Evolutionary conservation across 2,113 vertebrate genomes (phyloP).

Genomic region (Lamprologus callipterus): DNA sequence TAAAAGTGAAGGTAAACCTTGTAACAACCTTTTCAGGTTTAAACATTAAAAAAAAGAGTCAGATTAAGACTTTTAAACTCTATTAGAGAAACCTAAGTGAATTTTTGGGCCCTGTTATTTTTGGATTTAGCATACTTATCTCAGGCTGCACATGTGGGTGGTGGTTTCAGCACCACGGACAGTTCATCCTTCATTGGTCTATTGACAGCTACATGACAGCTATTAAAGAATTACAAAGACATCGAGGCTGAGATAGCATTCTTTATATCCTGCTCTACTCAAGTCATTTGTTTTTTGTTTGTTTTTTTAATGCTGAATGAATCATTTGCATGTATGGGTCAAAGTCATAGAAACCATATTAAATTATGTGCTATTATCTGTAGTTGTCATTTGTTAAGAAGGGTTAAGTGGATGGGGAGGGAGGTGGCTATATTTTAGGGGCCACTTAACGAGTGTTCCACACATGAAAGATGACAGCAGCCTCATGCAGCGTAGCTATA

Average conservation of each 20-base stretch:
- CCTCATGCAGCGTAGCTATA: not conserved
- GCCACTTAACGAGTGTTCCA: not conserved
- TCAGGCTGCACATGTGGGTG: slow-evolving; percentile 3
- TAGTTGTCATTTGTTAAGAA: not conserved
- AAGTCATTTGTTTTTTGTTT: not conserved
- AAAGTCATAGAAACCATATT: not conserved
- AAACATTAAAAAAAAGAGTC: not conserved
- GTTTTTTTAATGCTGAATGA: not conserved
- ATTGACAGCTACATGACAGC: slow-evolving; percentile 49
- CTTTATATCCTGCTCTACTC: not conserved
- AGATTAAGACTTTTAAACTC: not conserved
- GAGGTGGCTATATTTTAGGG: not conserved
- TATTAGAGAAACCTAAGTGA: not conserved
- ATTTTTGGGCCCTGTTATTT: not conserved
- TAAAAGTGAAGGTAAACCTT: not conserved
- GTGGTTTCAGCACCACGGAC: slow-evolving; percentile 64
- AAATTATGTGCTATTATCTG: not conserved
- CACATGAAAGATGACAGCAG: not conserved
- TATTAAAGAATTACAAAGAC: not conserved
- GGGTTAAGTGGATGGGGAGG: not conserved
- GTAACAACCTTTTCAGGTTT: not conserved
- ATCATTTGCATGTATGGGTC: not conserved
- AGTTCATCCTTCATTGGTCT: slow-evolving; percentile 45
- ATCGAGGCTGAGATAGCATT: not conserved
- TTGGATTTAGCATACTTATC: not conserved